A percentile compares a stretch with the other conserved stretches of the same genome.
Conservation (phyloP, 64 coral and sea anemone genomes). For the Pachyseris speciosa region DNA sequence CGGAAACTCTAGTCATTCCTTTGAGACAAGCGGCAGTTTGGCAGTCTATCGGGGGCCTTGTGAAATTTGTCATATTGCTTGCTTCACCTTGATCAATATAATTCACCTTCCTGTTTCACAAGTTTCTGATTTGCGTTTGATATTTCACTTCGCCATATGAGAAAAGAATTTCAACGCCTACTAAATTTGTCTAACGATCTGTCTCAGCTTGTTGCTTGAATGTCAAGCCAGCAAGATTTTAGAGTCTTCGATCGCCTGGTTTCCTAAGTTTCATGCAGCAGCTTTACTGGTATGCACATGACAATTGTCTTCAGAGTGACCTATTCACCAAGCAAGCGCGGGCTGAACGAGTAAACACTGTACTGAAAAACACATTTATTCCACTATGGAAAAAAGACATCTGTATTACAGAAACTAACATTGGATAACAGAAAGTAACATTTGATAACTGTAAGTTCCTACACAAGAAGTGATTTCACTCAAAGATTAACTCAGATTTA, state of each 20-base stretch:
- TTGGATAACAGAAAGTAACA: no score
- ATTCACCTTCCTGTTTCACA: constrained; percentile 6
- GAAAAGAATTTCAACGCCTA: background rate
- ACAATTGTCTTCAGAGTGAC: background rate
- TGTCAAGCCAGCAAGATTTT: background rate
- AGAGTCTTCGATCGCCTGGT: background rate
- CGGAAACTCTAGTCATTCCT: background rate
- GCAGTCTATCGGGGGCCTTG: constrained; percentile 5
- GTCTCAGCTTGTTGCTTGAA: background rate
- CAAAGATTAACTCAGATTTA: background rate
- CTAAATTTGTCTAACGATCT: background rate
- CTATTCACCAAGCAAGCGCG: no score
- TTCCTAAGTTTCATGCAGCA: constrained; percentile 18
- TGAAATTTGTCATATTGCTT: background rate
- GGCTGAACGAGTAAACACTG: no score
- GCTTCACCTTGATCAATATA: constrained; percentile 53
- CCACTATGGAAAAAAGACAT: no score
- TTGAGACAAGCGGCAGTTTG: background rate
- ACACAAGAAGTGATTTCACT: background rate
- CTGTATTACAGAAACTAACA: no score
- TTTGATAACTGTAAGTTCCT: no score
- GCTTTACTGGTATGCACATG: background rate
- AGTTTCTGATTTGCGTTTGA: constrained; percentile 15
- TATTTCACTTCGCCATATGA: background rate
- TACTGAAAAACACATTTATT: no score